A percentile compares a stretch with the other conserved stretches of the same genome.
phyloP scores from a whole-genome alignment of 35 echinoderm and acorn worm genomes.

The Apostichopus parvimensis region DNA sequence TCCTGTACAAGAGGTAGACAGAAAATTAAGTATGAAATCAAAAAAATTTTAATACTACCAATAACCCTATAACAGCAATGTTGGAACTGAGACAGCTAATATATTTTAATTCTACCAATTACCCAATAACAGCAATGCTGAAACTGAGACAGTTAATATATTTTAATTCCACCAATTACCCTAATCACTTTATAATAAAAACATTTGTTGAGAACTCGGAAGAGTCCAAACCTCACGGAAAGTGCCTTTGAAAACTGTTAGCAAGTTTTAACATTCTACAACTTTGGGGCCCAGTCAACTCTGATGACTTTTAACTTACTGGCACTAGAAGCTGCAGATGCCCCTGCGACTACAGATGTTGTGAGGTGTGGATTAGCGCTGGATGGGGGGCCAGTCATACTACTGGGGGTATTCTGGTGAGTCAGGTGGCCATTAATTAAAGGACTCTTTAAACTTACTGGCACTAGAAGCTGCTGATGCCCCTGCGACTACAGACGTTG shows the following conservation, averaged over 20 bases:
- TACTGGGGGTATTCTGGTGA: conserved; percentile 10
- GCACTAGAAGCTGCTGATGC: neutral
- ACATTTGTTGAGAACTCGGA: too few relatives aligned
- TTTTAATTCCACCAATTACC: neutral
- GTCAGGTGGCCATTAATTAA: conserved; percentile 25
- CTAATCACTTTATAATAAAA: too few relatives aligned
- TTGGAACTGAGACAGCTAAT: too few relatives aligned
- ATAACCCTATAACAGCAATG: neutral
- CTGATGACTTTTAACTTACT: neutral
- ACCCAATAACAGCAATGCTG: neutral
- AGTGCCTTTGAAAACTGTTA: neutral
- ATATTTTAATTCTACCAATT: too few relatives aligned
- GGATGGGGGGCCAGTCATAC: neutral
- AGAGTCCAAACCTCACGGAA: too few relatives aligned
- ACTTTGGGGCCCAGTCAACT: too few relatives aligned
- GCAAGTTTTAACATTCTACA: neutral
- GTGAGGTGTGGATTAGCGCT: neutral
- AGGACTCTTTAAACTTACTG: too few relatives aligned
- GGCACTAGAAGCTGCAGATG: neutral
- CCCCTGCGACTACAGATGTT: neutral
- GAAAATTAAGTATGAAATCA: neutral
- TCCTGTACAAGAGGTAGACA: conserved; percentile 11
- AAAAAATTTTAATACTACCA: neutral
- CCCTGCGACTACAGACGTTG: neutral
- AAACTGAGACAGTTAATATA: neutral